These are phyloP conservation scores for Catocala nupta DNA, from an alignment of 2,888 invertebrate species.

Conservation along the genomic window DNA sequence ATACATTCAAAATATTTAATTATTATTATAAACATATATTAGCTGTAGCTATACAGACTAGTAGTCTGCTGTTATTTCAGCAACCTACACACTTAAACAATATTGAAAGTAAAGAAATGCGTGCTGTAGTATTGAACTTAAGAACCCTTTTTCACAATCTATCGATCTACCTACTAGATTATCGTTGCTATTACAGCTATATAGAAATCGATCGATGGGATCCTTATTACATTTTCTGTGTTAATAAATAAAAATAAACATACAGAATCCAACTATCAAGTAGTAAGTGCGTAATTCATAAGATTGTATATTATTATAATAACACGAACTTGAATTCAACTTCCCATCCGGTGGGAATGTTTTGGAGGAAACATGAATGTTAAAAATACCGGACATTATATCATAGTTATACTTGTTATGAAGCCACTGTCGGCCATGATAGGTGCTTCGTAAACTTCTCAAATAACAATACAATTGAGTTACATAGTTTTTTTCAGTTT, in stretches of 20 bases:
- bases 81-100: too few relatives aligned
- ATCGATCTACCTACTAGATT: too few relatives aligned
- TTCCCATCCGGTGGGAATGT: conserved; percentile 48
- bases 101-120: too few relatives aligned
- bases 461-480: conserved; percentile 5
- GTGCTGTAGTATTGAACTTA: too few relatives aligned
- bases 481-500: conserved; percentile 6
- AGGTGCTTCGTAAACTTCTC: not conserved
- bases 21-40: not conserved
- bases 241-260: not conserved
- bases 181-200: too few relatives aligned
- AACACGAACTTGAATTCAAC: conserved; percentile 43
- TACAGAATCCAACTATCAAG: conserved; percentile 26
- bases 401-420: conserved; percentile 12
- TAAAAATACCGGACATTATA: conserved; percentile 33
- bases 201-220: too few relatives aligned
- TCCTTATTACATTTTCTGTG: too few relatives aligned
- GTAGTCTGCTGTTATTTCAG: too few relatives aligned
- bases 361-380: conserved; percentile 34
- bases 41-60: too few relatives aligned
- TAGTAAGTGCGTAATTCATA: not conserved
- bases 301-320: conserved; percentile 34
- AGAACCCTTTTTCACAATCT: too few relatives aligned
- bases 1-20: not conserved
- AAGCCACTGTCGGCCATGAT: conserved; percentile 14